These are phyloP conservation scores for Sebastes fasciatus DNA, from an alignment of 2,113 vertebrate genomes.

Conservation along the genomic window DNA sequence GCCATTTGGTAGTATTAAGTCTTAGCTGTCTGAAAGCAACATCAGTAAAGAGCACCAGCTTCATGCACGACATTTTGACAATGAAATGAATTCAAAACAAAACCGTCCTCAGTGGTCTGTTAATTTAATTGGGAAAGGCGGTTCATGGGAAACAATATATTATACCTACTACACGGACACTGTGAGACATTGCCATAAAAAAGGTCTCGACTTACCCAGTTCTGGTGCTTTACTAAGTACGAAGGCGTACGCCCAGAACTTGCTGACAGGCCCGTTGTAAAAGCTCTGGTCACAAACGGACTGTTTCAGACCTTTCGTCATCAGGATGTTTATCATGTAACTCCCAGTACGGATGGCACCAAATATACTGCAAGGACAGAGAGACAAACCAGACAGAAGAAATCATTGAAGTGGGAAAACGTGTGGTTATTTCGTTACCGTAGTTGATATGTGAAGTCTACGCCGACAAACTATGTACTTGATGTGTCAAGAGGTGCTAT, in stretches of 20 bases:
- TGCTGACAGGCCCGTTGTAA: slow-evolving; percentile 99
- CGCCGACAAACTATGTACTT: neutral
- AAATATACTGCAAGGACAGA: slow-evolving; percentile 90
- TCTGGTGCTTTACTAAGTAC: slow-evolving; percentile 99
- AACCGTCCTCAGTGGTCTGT: neutral
- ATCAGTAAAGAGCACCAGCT: neutral
- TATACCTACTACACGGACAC: neutral
- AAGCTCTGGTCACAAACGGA: slow-evolving; percentile 99
- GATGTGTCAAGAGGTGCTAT: neutral
- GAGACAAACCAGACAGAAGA: neutral
- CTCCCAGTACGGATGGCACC: slow-evolving; percentile 98
- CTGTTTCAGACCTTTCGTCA: slow-evolving; percentile 98
- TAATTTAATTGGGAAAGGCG: neutral
- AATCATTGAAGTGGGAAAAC: neutral
- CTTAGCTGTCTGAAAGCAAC: neutral
- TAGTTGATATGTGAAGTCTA: neutral
- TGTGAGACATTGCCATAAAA: neutral
- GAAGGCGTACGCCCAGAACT: slow-evolving; percentile 99
- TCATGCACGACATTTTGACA: neutral
- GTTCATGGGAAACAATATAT: neutral
- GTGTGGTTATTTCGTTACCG: neutral
- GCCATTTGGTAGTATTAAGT: neutral
- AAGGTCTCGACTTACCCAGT: slow-evolving; percentile 89
- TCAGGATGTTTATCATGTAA: slow-evolving; percentile 97
- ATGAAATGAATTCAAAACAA: too few species aligned